These are phyloP conservation scores for Zeuzera pyrina DNA, from an alignment of 2,888 invertebrate species.

Conservation along the genomic window DNA sequence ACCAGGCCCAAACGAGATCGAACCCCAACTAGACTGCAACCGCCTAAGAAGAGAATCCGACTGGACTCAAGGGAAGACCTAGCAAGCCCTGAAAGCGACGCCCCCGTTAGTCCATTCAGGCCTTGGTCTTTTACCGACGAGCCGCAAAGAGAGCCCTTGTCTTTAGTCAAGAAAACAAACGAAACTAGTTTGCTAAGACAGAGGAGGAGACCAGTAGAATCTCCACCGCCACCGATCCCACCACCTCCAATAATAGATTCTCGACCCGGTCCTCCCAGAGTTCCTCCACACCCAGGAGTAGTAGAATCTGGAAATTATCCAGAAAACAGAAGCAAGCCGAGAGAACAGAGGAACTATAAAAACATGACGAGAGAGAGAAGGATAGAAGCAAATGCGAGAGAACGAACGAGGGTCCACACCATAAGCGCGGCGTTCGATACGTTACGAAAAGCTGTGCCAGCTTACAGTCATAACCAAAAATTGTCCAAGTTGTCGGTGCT, in stretches of 20 bases:
- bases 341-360: slow-evolving; percentile 91
- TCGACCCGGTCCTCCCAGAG: slow-evolving; percentile 53
- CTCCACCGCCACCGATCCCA: slow-evolving; percentile 35
- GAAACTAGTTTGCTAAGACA: slow-evolving; percentile 45
- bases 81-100: slow-evolving; percentile 52
- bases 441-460: slow-evolving; percentile 85
- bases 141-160: slow-evolving; percentile 77
- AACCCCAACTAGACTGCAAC: slow-evolving; percentile 55
- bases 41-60: slow-evolving; percentile 81
- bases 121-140: slow-evolving; percentile 77
- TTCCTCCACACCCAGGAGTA: slow-evolving; percentile 70
- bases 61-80: slow-evolving; percentile 52
- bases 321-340: slow-evolving; percentile 38
- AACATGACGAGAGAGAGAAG: slow-evolving; percentile 95
- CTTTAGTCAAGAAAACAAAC: slow-evolving; percentile 70
- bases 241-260: slow-evolving; percentile 31
- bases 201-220: slow-evolving; percentile 44
- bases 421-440: slow-evolving; percentile 97
- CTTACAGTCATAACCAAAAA: slow-evolving; percentile 94
- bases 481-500: slow-evolving; percentile 93
- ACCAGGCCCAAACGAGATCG: slow-evolving; percentile 73
- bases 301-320: slow-evolving; percentile 36
- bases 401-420: slow-evolving; percentile 93
- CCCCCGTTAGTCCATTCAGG: slow-evolving; percentile 70
- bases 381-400: slow-evolving; percentile 95